phyloP scores from a whole-genome alignment of 2,888 invertebrate genomes.

The Perizoma affinitatum region DNA sequence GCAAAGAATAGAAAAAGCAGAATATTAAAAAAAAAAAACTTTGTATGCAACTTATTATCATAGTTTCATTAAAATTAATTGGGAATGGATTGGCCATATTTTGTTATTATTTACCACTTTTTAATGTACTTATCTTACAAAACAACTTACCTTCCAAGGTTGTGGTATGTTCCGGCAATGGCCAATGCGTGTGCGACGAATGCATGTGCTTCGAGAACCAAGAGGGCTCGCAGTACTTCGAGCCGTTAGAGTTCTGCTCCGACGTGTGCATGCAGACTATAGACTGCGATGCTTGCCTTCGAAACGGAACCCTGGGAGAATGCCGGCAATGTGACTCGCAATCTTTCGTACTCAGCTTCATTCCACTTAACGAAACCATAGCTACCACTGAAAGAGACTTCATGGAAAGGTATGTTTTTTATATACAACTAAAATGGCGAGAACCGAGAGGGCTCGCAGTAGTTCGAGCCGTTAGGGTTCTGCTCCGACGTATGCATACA shows the following conservation, averaged over 20 bases:
- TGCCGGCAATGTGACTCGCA: too few relatives aligned
- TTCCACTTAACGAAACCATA: constrained; percentile 46
- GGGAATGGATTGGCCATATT: too few relatives aligned
- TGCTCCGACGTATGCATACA: constrained; percentile 4
- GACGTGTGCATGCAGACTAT: constrained; percentile 61
- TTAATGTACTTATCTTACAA: not conserved
- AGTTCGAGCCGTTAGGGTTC: too few relatives aligned
- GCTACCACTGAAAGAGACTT: constrained; percentile 42
- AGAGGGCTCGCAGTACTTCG: constrained; percentile 68
- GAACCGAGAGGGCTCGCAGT: not conserved
- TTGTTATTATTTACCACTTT: too few relatives aligned
- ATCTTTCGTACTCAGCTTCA: constrained; percentile 12
- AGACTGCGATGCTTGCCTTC: constrained; percentile 9
- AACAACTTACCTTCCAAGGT: constrained; percentile 23
- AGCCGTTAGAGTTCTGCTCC: constrained; percentile 54
- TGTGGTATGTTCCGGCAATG: constrained; percentile 66
- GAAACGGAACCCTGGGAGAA: not conserved
- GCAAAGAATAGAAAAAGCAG: too few relatives aligned
- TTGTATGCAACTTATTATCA: too few relatives aligned
- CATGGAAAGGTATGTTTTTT: constrained; percentile 31
- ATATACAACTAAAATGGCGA: not conserved
- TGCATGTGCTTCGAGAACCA: constrained; percentile 61
- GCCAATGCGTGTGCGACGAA: constrained; percentile 59
- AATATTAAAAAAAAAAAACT: too few relatives aligned
- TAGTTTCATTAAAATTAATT: too few relatives aligned